Conservation (phyloP, 2,888 invertebrate species). For the Polymixis flavicincta region DNA sequence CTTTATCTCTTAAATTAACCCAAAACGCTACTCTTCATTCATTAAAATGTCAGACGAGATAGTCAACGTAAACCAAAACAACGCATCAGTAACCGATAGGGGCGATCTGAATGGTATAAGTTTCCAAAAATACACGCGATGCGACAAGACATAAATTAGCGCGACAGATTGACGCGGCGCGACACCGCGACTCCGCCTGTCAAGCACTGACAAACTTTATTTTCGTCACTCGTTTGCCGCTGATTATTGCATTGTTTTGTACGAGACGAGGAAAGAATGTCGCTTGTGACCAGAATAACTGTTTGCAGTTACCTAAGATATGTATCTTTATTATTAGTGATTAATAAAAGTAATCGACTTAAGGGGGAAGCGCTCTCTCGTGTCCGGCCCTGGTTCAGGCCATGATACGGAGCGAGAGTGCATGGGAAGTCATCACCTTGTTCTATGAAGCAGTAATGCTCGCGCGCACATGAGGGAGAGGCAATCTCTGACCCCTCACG, state of each 20-base stretch:
- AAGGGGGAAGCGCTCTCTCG: no score
- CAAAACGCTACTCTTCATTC: constrained; percentile 38
- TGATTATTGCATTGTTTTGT: constrained; percentile 62
- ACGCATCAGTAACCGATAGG: constrained; percentile 60
- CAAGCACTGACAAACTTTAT: constrained; percentile 73
- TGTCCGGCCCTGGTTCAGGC: no score
- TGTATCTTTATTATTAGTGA: no score
- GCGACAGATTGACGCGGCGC: constrained; percentile 78
- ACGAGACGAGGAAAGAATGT: constrained; percentile 34
- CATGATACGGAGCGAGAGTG: no score
- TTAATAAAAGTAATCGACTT: no score
- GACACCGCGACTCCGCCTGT: constrained; percentile 74
- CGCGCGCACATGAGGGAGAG: no score
- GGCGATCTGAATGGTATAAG: constrained; percentile 52
- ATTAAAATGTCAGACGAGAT: constrained; percentile 52
- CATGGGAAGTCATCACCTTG: no score
- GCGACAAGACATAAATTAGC: constrained; percentile 76
- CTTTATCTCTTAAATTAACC: constrained; percentile 25
- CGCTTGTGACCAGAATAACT: constrained; percentile 25
- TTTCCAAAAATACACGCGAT: constrained; percentile 64
- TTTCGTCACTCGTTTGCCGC: constrained; percentile 62
- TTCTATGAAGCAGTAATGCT: no score
- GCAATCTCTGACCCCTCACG: no score
- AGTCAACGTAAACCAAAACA: constrained; percentile 51
- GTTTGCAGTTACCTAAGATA: constrained; percentile 2